phyloP scores from a whole-genome alignment of 2,888 invertebrate genomes.

The Cacoxenus indagator region DNA sequence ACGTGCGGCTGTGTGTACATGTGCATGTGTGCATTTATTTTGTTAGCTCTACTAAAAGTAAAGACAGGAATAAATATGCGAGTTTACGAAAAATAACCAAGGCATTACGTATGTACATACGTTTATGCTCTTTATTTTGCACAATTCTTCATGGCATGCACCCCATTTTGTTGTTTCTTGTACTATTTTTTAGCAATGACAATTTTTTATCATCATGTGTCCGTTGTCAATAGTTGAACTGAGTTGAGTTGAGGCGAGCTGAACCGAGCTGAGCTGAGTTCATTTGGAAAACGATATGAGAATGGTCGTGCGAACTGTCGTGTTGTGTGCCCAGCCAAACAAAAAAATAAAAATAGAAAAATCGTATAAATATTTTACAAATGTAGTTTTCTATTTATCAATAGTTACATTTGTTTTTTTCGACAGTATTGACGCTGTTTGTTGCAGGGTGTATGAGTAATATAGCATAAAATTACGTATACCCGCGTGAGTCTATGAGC shows the following conservation, averaged over 20 bases:
- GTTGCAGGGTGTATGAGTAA: slow-evolving; percentile 12
- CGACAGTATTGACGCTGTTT: neutral
- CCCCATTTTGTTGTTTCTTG: slow-evolving; percentile 23
- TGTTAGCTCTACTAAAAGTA: neutral
- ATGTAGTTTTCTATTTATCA: neutral
- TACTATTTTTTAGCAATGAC: slow-evolving; percentile 41
- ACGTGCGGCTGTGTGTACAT: neutral
- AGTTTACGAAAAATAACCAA: neutral
- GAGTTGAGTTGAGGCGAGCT: too few species aligned
- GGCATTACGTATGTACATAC: slow-evolving; percentile 8
- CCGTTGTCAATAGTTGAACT: slow-evolving; percentile 54
- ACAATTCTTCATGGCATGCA: neutral
- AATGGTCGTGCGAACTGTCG: neutral
- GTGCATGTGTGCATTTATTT: neutral
- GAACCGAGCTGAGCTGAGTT: neutral
- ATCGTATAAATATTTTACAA: neutral
- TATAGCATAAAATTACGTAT: slow-evolving; percentile 8
- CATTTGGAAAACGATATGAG: slow-evolving; percentile 3
- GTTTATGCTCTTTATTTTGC: neutral
- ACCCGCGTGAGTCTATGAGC: neutral
- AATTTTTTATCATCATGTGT: slow-evolving; percentile 58
- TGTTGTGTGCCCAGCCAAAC: slow-evolving; percentile 47
- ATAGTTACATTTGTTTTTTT: neutral
- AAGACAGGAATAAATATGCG: neutral
- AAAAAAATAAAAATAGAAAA: slow-evolving; percentile 28